Evolutionary conservation across 2,113 vertebrate species (phyloP).

Genomic region (Poeciliopsis turrubarensis): DNA sequence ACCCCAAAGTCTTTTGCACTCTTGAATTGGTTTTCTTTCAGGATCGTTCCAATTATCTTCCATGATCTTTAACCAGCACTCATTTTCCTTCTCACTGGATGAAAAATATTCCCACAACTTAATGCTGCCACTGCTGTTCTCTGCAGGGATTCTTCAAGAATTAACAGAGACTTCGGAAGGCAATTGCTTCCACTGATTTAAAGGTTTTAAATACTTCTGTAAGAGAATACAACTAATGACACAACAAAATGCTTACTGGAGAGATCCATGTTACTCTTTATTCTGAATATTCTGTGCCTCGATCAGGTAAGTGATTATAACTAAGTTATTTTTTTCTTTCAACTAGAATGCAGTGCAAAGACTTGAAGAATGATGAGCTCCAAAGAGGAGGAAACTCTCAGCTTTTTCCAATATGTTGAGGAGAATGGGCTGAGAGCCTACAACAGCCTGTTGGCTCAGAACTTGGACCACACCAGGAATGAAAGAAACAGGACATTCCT

Average conservation of each 20-base stretch:
- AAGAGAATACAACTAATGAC: neutral
- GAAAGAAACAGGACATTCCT: slow-evolving; percentile 93
- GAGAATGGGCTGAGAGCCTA: slow-evolving; percentile 96
- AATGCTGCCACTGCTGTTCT: neutral
- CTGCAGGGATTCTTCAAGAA: neutral
- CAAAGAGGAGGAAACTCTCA: slow-evolving; percentile 90
- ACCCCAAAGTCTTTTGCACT: neutral
- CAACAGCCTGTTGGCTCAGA: slow-evolving; percentile 92
- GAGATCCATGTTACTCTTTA: neutral
- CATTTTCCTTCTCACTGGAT: neutral
- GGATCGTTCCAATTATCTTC: neutral
- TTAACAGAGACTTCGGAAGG: neutral
- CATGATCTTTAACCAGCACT: neutral
- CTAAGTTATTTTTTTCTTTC: slow-evolving; percentile 46
- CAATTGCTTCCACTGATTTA: neutral
- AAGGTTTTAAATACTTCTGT: neutral
- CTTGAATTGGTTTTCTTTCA: neutral
- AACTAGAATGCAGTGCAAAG: slow-evolving; percentile 84
- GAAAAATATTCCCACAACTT: neutral
- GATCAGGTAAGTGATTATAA: neutral
- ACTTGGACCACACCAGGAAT: slow-evolving; percentile 91
- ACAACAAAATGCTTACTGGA: slow-evolving; percentile 6
- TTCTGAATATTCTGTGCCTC: slow-evolving; percentile 1
- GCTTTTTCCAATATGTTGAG: slow-evolving; percentile 96
- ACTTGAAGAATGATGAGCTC: slow-evolving; percentile 93